phyloP scores from a whole-genome alignment of 2,113 vertebrate species.

The Ciconia maguari region DNA sequence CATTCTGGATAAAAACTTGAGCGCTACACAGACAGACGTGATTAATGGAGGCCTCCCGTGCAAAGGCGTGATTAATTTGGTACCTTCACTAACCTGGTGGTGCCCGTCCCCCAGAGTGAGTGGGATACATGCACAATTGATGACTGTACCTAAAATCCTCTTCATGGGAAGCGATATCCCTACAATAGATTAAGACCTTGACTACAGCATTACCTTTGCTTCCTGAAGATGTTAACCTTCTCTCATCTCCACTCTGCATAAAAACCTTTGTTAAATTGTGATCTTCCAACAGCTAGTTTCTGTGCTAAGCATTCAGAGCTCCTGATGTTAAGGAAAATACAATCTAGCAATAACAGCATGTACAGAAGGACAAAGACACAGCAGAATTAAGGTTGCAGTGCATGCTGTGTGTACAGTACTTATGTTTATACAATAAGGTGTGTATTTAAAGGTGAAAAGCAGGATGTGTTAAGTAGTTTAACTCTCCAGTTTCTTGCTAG shows the following conservation, averaged over 20 bases:
- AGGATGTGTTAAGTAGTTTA: neutral
- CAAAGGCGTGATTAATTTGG: neutral
- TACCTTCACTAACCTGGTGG: neutral
- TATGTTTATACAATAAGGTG: neutral
- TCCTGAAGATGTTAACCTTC: neutral
- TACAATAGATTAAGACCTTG: neutral
- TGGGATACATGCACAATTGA: neutral
- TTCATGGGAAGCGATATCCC: neutral
- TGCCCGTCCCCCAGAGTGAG: neutral
- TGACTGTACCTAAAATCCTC: neutral
- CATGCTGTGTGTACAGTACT: neutral
- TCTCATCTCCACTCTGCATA: neutral
- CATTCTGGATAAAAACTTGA: neutral
- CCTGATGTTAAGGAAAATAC: neutral
- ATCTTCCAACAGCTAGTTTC: neutral
- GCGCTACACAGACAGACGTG: neutral
- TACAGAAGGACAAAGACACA: neutral
- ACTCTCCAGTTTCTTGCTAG: neutral
- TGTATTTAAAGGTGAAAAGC: neutral
- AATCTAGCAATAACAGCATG: neutral
- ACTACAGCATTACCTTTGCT: neutral
- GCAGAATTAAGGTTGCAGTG: neutral
- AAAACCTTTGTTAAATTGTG: neutral
- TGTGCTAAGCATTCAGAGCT: neutral
- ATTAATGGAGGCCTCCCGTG: neutral